A percentile compares a stretch with the other conserved stretches of the same genome.
These are phyloP conservation scores for Leptopilina clavipes DNA, from an alignment of 1,140 invertebrate species.

Conservation along the genomic window DNA sequence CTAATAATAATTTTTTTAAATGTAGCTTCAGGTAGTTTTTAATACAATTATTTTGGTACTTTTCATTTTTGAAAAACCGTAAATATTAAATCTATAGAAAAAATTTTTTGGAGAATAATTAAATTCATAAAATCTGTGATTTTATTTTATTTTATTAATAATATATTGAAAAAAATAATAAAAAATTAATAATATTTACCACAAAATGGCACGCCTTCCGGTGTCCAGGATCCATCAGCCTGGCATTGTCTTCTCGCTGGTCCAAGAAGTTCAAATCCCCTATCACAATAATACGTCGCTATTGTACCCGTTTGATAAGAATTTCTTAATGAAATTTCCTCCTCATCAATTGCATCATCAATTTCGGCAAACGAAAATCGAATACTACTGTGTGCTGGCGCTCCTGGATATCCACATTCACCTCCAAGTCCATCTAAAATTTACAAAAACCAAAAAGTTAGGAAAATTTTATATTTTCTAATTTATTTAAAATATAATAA, in stretches of 20 bases:
- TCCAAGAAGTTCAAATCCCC: constrained; percentile 93
- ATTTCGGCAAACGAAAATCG: constrained; percentile 78
- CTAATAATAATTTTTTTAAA: too few relatives aligned
- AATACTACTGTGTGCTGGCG: constrained; percentile 89
- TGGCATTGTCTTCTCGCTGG: constrained; percentile 87
- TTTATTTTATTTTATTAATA: too few relatives aligned
- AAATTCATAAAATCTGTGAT: too few relatives aligned
- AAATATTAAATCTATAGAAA: too few relatives aligned
- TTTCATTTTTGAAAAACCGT: too few relatives aligned
- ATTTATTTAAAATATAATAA: too few relatives aligned
- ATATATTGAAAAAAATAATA: not conserved
- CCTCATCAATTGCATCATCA: constrained; percentile 70
- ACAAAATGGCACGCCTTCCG: constrained; percentile 94
- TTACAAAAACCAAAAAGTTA: constrained; percentile 30
- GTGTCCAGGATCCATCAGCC: constrained; percentile 87
- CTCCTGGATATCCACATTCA: constrained; percentile 91
- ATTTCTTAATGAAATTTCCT: constrained; percentile 72
- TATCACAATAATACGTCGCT: constrained; percentile 91
- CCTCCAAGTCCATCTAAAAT: constrained; percentile 58
- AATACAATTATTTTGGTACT: too few relatives aligned
- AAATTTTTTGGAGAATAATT: too few relatives aligned
- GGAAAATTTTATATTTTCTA: too few relatives aligned
- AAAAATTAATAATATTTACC: constrained; percentile 80
- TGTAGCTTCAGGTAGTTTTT: too few relatives aligned
- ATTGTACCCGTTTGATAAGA: constrained; percentile 80